phyloP scores from a whole-genome alignment of 2,113 vertebrate genomes.

The Tyto alba region DNA sequence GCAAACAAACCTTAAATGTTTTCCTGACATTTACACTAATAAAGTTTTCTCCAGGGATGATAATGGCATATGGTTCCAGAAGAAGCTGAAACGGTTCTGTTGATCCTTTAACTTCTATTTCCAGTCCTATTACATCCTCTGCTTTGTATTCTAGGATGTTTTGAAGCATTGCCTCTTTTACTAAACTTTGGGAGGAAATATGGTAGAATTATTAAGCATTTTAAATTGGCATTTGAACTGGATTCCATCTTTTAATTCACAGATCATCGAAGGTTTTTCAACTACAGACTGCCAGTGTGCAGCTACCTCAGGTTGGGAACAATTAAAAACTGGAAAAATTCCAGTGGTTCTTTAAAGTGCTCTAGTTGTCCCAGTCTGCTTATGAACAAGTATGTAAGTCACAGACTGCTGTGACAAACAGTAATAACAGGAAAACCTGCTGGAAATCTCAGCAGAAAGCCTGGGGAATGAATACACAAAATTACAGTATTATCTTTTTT shows the following conservation, averaged over 20 bases:
- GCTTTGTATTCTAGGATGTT: background rate
- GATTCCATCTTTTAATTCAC: background rate
- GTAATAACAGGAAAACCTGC: background rate
- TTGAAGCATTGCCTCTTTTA: background rate
- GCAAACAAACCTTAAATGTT: conserved; percentile 79
- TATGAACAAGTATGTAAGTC: background rate
- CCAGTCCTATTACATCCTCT: conserved; percentile 77
- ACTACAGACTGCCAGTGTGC: fast-evolving
- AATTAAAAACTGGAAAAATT: background rate
- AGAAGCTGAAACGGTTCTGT: conserved; percentile 80
- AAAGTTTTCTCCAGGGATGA: conserved; percentile 84
- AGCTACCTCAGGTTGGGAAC: background rate
- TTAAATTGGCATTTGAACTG: background rate
- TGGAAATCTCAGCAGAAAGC: background rate
- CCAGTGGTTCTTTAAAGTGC: background rate
- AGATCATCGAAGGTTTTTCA: background rate
- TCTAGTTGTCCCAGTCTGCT: background rate
- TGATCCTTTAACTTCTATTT: conserved; percentile 87
- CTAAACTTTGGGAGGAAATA: conserved; percentile 44
- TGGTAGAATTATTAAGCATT: background rate
- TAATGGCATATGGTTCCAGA: conserved; percentile 84
- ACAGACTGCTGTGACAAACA: background rate
- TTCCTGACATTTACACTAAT: conserved; percentile 74
- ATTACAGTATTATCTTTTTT: background rate
- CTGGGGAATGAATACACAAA: background rate